Conservation (phyloP, 2,113 vertebrate species). For the Stomatorhinus ivindoensis region DNA sequence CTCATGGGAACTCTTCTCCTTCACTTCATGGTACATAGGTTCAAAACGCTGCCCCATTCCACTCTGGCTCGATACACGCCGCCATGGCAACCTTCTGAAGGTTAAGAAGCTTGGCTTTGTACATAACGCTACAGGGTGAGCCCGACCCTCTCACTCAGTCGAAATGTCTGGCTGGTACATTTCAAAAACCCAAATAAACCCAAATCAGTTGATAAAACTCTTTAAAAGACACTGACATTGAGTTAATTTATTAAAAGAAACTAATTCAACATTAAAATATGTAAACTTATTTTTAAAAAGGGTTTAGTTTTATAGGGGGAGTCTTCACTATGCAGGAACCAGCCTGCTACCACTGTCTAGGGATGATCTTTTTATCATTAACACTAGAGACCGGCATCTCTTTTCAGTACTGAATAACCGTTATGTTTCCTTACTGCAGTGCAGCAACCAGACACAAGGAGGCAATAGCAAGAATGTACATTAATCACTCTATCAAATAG, state of each 20-base stretch:
- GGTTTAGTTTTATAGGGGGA: conserved; percentile 47
- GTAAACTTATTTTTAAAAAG: conserved; percentile 43
- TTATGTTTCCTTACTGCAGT: conserved; percentile 42
- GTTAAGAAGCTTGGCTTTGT: conserved; percentile 1
- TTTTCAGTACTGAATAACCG: conserved; percentile 28
- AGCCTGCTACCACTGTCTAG: conserved; percentile 62
- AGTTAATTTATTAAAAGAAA: conserved; percentile 66
- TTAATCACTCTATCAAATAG: conserved; percentile 41
- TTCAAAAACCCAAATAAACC: conserved; percentile 36
- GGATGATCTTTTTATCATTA: conserved; percentile 39
- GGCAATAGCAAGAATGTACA: conserved; percentile 45
- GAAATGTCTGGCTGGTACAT: conserved; percentile 48
- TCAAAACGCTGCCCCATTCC: conserved; percentile 1
- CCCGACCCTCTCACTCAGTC: conserved; percentile 49
- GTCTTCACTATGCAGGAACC: conserved; percentile 71
- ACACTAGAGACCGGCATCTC: conserved; percentile 31
- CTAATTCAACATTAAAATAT: conserved; percentile 44
- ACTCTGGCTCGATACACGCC: conserved; percentile 30
- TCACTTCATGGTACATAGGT: background rate
- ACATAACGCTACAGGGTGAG: conserved; percentile 55
- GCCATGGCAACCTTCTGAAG: conserved; percentile 33
- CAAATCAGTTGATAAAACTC: conserved; percentile 46
- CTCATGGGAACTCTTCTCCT: background rate
- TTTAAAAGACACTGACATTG: conserved; percentile 63
- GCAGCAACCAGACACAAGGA: conserved; percentile 43